Base-by-base conservation (phyloP, 2,113 vertebrate genomes). In the human (Homo sapiens) region DNA sequence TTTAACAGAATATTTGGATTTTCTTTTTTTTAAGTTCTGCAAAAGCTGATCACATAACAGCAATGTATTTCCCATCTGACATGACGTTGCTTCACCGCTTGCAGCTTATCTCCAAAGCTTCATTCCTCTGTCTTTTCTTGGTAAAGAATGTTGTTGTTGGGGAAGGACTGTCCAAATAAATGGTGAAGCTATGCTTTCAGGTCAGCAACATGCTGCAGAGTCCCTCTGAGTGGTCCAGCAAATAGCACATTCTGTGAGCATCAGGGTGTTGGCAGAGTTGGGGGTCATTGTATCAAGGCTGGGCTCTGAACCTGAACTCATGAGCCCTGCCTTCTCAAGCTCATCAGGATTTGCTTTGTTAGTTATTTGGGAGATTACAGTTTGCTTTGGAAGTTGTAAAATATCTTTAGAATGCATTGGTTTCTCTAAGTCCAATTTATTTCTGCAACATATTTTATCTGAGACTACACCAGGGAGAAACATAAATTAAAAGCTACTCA, bases 251-350 rank as follows among this genome's bases (percentile, higher is more conserved):
- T 99, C 99, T 97, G 72, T 98, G 97, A 99, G 97, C 50, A 98
- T 99, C 98, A 99, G 99, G 0, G 99, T 99, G 95, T 85, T 99
- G 82, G 99, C 98, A 13, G 99, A 98, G 98, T 98, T 5, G 99
- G 98, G 25, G 99, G 99, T 70, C 35, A 9, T 11, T 40, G 17
- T 18, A 9, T 40, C 45, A 13, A 27, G 7, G 57, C n/a, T 5
- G 43, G 35, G 9, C 13, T 61, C 57, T 45, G 80, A 68, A 13
- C 57, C 32, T 6, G n/a, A 5, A 22, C 43, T 43, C 38, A 38
- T 18, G 2, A 1, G 5, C 8, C 9, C 17, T 40, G 75, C 32
- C 35, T 7, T 5, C 38, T 57, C 5, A 20, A 32, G 32, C 13
- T 22, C 45, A 35, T 35, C 25, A 10, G 23, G 18, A 30, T 68